Percentiles rank a stretch among this genome's conserved stretches.
Conservation (phyloP, 2,888 invertebrate genomes). For the Dorcus parallelipipedus region DNA sequence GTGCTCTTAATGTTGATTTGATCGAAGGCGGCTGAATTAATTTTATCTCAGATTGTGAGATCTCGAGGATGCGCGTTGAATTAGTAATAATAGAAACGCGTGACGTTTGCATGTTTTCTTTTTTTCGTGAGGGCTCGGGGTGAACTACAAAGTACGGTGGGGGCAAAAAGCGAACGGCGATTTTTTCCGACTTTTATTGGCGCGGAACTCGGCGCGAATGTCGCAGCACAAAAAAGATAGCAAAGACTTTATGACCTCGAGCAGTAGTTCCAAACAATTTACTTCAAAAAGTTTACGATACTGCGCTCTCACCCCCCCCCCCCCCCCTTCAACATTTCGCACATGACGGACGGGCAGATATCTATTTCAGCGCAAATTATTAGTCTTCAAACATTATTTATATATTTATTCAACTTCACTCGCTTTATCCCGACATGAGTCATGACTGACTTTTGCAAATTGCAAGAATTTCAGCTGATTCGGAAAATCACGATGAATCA, state of each 20-base stretch:
- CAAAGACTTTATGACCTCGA: constrained; percentile 22
- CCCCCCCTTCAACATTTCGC: no score
- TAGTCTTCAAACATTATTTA: no score
- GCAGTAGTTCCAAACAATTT: constrained; percentile 21
- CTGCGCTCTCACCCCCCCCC: no score
- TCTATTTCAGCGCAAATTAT: no score
- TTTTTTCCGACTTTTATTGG: not conserved
- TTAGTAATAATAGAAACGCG: not conserved
- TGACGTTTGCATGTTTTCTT: not conserved
- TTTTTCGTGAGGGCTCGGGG: not conserved
- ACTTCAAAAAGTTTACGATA: not conserved
- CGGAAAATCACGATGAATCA: no score
- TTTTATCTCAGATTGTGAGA: not conserved
- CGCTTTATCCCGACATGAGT: no score
- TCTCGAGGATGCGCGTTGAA: not conserved
- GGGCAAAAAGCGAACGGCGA: not conserved
- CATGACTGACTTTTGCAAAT: no score
- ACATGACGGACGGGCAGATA: no score
- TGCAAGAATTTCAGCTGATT: no score
- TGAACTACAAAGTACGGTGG: not conserved
- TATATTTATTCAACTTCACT: no score
- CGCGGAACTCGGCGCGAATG: constrained; percentile 15
- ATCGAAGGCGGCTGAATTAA: no score
- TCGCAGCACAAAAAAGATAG: constrained; percentile 22
- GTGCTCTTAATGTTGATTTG: no score